Evolutionary conservation across 2,797 vertebrate genomes (phyloP).

Genomic region (Notolepis coatsorum): DNA sequence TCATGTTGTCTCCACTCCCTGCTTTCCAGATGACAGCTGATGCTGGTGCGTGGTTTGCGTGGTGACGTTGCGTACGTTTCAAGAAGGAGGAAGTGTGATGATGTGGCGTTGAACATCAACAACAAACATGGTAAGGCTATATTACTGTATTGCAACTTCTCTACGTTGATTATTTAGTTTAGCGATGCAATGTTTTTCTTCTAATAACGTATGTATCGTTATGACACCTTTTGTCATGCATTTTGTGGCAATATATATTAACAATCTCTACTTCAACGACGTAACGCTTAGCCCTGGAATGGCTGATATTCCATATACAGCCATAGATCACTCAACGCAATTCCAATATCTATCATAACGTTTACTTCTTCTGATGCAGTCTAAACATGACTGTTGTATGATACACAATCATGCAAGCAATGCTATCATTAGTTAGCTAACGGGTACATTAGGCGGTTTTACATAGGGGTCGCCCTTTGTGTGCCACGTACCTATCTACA

Average conservation of each 20-base stretch:
- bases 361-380: no score
- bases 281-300: no score
- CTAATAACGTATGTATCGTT: rapidly evolving
- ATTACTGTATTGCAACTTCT: rapidly evolving
- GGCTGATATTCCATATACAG: not conserved
- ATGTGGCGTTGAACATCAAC: slow-evolving; percentile 70
- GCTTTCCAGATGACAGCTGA: no score
- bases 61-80: slow-evolving; percentile 40
- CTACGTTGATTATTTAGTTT: not conserved
- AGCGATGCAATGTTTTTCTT: rapidly evolving
- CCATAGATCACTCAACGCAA: not conserved
- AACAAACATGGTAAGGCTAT: slow-evolving; percentile 71
- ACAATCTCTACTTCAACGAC: no score
- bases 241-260: not conserved
- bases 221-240: not conserved
- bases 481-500: no score
- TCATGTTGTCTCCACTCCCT: no score
- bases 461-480: no score
- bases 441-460: no score
- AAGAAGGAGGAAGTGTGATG: slow-evolving; percentile 71
- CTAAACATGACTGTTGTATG: no score
- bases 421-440: no score
- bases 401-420: no score
- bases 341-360: no score
- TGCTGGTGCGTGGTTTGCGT: not conserved